Conservation (phyloP, 2,888 invertebrate genomes). For the Cantharis lateralis region DNA sequence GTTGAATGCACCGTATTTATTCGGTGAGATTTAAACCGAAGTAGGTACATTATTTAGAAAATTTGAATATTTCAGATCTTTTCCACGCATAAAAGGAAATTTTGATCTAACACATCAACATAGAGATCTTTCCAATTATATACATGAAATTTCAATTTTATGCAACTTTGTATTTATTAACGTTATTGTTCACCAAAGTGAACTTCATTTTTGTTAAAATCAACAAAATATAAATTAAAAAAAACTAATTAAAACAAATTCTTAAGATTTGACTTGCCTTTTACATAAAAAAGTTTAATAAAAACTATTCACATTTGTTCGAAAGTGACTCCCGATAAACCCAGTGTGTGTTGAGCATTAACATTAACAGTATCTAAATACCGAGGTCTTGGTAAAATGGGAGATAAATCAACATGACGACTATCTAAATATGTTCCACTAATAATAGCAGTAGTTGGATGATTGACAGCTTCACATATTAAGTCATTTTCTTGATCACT, state of each 20-base stretch:
- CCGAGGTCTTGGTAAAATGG: constrained; percentile 60
- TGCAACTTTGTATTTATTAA: neutral
- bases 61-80: neutral
- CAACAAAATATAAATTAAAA: neutral
- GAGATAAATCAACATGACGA: constrained; percentile 69
- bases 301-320: constrained; percentile 69
- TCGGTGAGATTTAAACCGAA: neutral
- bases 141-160: neutral
- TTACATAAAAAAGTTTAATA: neutral
- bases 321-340: constrained; percentile 76
- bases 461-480: constrained; percentile 47
- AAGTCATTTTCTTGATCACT: constrained; percentile 42
- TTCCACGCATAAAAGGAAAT: neutral
- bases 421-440: constrained; percentile 69
- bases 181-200: neutral
- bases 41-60: neutral
- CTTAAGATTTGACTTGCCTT: neutral
- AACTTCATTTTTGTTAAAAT: neutral
- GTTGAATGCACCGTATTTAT: neutral
- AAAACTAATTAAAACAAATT: neutral
- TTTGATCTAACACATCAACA: neutral
- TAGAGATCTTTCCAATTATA: neutral
- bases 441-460: constrained; percentile 60
- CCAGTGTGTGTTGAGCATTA: constrained; percentile 60
- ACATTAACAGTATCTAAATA: constrained; percentile 47